phyloP scores from a whole-genome alignment of 1,140 invertebrate species.

The Cyclina sinensis region DNA sequence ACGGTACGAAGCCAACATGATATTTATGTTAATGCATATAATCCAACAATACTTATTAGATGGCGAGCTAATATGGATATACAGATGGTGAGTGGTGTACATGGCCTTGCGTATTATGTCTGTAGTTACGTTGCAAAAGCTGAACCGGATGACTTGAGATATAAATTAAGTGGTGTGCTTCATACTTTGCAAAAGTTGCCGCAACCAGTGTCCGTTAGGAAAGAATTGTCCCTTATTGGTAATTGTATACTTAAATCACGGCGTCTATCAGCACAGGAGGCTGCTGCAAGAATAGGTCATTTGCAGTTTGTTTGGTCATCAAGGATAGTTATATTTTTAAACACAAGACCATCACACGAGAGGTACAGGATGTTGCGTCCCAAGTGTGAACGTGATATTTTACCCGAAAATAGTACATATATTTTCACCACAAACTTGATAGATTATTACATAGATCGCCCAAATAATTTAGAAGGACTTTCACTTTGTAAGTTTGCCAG shows the following conservation, averaged over 20 bases:
- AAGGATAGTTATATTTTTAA: constrained; percentile 6
- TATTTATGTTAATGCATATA: too few species aligned
- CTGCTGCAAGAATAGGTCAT: constrained; percentile 53
- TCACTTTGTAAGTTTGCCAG: constrained; percentile 46
- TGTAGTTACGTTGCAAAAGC: constrained; percentile 58
- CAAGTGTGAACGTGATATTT: not conserved
- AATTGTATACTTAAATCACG: constrained; percentile 43
- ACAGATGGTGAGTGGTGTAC: constrained; percentile 13
- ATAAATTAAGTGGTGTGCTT: too few species aligned
- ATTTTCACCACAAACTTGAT: constrained; percentile 19
- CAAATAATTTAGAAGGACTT: constrained; percentile 20
- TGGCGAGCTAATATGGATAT: constrained; percentile 28
- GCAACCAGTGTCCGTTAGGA: not conserved
- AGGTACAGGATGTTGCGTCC: not conserved
- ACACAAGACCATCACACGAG: not conserved
- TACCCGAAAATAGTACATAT: constrained; percentile 32
- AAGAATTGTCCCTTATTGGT: constrained; percentile 17
- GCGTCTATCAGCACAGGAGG: constrained; percentile 47
- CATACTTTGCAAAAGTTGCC: too few species aligned
- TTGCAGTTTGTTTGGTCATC: constrained; percentile 43
- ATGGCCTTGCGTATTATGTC: constrained; percentile 23
- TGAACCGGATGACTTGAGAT: not conserved
- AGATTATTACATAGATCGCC: constrained; percentile 39
- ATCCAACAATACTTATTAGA: not conserved
- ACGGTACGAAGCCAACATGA: too few species aligned